Base-by-base conservation (phyloP, 2,888 invertebrate genomes). In the Trisateles emortualis region DNA sequence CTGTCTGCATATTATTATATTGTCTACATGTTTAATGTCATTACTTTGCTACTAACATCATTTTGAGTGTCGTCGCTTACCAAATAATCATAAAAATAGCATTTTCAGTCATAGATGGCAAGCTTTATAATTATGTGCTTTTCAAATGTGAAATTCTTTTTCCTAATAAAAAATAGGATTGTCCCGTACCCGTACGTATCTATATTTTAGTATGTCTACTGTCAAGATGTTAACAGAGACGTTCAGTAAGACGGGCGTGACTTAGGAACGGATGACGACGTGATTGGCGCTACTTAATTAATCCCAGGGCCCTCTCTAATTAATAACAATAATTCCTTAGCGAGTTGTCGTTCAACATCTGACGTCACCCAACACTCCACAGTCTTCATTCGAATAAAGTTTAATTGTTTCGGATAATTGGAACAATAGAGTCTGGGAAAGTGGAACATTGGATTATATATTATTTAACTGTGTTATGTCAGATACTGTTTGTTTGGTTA, bases 201-300 rank as follows among this genome's bases (percentile, higher is more conserved):
- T 76, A 63, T n/a, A 39, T 1, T 0, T 70, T 24, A 3, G 0
- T 69, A 72, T 42, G 45, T 82, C 87, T 86, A 66, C 69, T 68
- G 57, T 35, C 66, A 72, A 80, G 90, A 89, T 89, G 89, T 87
- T 83, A 88, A 88, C 86, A 88, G 88, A 91, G 92, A 92, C 92
- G 88, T 87, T 87, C 82, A 66, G 73, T 74, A 83, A 88, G 90
- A 88, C 85, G 88, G 67, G 83, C 80, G 79, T 76, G 79, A 77
- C 82, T 84, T 82, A 74, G 79, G 72, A 76, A 69, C 76, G 76
- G 84, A 84, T 86, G 90, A 87, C 83, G 87, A 78, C 84, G 88
- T 90, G 90, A 92, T 92, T 88, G 90, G 87, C 87, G 87, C 88
- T 88, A 87, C 87, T 90, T 91, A 91, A 92, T 92, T 92, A 91